Percentiles rank a stretch among this genome's conserved stretches.
Evolutionary conservation across 1,140 invertebrate genomes (phyloP).

Genomic region (Sitobion miscanthi): DNA sequence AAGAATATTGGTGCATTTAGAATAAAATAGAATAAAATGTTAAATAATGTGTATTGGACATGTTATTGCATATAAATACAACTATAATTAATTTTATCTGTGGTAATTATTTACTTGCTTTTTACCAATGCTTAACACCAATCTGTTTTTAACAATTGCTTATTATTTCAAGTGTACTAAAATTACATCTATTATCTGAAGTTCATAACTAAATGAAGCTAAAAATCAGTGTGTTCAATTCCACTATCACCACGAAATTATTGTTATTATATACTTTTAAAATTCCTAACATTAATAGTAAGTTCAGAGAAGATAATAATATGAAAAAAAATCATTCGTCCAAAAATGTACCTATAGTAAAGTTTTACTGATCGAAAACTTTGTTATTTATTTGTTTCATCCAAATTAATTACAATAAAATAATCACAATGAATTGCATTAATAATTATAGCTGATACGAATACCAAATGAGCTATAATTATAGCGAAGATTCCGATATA

Average conservation of each 20-base stretch:
- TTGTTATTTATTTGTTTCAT: no score
- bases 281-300: not conserved
- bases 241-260: not conserved
- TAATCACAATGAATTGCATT: no score
- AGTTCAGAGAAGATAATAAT: not conserved
- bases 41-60: not conserved
- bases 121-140: not conserved
- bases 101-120: not conserved
- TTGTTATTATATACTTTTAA: not conserved
- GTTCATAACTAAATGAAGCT: not conserved
- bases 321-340: not conserved
- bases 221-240: not conserved
- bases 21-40: not conserved
- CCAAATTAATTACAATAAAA: no score
- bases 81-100: not conserved
- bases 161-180: not conserved
- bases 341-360: not conserved
- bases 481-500: no score
- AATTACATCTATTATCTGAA: no score
- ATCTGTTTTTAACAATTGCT: not conserved
- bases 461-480: no score
- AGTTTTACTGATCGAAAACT: not conserved
- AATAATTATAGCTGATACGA: no score
- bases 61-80: not conserved
- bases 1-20: not conserved